Evolutionary conservation across 1,140 invertebrate genomes (phyloP).

Genomic region (Cherax quadricarinatus): DNA sequence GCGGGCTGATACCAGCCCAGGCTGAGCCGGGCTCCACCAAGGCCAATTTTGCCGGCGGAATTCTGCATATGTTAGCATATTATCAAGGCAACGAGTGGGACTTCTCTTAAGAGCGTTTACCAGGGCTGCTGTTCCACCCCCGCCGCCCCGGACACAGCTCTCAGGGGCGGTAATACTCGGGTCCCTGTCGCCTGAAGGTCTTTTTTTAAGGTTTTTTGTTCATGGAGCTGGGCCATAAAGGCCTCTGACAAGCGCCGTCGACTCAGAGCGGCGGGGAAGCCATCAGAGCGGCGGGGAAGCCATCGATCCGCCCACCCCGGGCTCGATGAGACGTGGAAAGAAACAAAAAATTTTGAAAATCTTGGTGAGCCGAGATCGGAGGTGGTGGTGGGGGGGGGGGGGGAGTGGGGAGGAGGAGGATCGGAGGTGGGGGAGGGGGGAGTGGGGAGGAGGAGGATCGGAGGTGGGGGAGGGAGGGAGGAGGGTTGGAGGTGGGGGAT

Average conservation of each 20-base stretch:
- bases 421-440: neutral
- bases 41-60: slow-evolving; percentile 62
- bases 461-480: too few relatives aligned
- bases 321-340: slow-evolving; percentile 48
- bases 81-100: slow-evolving; percentile 57
- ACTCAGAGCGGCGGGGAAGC: neutral
- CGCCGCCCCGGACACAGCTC: neutral
- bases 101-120: slow-evolving; percentile 28
- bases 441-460: neutral
- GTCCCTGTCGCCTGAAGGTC: neutral
- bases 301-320: neutral
- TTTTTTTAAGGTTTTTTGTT: neutral
- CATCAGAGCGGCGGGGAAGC: slow-evolving; percentile 17
- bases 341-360: slow-evolving; percentile 57
- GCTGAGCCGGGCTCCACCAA: neutral
- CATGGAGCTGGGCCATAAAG: neutral
- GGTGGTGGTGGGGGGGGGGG: neutral
- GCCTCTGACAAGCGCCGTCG: neutral
- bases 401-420: neutral
- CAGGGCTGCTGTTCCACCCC: neutral
- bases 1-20: slow-evolving; percentile 23
- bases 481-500: too few relatives aligned
- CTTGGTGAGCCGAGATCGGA: slow-evolving; percentile 36
- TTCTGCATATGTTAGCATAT: slow-evolving; percentile 70
- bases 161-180: neutral